These are phyloP conservation scores for Progne subis DNA, from an alignment of 2,113 vertebrate genomes.

Conservation along the genomic window DNA sequence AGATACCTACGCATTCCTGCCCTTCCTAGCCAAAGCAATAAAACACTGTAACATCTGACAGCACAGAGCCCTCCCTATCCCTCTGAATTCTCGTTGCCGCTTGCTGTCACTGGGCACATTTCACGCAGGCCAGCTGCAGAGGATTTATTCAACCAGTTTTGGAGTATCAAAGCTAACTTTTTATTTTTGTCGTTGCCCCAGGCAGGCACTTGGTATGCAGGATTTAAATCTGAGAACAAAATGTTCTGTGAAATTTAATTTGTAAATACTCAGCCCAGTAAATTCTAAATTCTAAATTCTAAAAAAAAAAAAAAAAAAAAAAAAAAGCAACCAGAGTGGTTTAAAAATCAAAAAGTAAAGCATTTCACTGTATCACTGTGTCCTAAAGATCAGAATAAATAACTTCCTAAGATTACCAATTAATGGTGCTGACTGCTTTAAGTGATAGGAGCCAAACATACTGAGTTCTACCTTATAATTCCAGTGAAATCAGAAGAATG, in stretches of 20 bases:
- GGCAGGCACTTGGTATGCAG: slow-evolving; percentile 15
- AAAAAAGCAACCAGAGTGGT: background rate
- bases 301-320: background rate
- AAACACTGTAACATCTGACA: background rate
- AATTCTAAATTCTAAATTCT: too few species aligned
- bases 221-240: slow-evolving; percentile 51
- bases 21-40: background rate
- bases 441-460: background rate
- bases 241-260: slow-evolving; percentile 41
- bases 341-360: slow-evolving; percentile 7
- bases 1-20: background rate
- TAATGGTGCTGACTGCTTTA: background rate
- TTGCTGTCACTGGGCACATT: slow-evolving; percentile 32
- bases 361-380: background rate
- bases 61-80: slow-evolving; percentile 16
- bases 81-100: background rate
- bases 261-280: background rate
- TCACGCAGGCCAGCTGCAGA: slow-evolving; percentile 55
- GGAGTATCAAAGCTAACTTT: slow-evolving; percentile 36
- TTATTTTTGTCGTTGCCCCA: slow-evolving; percentile 1
- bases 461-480: background rate
- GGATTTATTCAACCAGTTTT: slow-evolving; percentile 44
- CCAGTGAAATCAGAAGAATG: background rate
- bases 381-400: background rate
- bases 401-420: background rate